These are phyloP conservation scores for Abramis brama DNA, from an alignment of 2,113 vertebrate species.

Conservation along the genomic window DNA sequence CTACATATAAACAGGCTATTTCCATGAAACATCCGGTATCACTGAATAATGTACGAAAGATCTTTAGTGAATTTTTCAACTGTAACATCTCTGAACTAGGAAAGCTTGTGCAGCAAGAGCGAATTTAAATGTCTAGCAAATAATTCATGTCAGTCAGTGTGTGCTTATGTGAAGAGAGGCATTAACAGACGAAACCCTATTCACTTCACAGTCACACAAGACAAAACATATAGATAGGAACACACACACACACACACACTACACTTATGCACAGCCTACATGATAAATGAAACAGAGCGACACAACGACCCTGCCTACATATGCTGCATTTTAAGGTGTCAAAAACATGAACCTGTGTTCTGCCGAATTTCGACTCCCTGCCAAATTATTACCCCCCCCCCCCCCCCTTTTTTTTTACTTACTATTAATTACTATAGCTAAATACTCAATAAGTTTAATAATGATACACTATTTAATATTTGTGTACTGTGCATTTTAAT, in stretches of 20 bases:
- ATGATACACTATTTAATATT: not conserved
- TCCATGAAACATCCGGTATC: not conserved
- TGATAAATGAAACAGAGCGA: conserved; percentile 65
- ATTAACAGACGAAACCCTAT: conserved; percentile 58
- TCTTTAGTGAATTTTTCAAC: not conserved
- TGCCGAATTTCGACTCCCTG: too few relatives aligned
- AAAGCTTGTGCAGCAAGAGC: conserved; percentile 14
- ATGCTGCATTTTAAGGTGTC: not conserved
- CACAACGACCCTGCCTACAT: not conserved
- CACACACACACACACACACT: conserved; percentile 39
- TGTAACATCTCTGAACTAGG: not conserved
- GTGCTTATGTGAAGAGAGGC: conserved; percentile 58
- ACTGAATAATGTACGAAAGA: conserved; percentile 20
- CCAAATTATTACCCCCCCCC: too few relatives aligned
- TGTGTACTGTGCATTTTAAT: not conserved
- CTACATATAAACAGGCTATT: conserved; percentile 10
- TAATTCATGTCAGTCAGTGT: conserved; percentile 66
- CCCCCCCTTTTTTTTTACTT: too few relatives aligned
- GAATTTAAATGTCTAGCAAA: conserved; percentile 48
- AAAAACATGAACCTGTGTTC: not conserved
- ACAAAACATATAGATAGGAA: conserved; percentile 62
- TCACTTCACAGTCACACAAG: conserved; percentile 59
- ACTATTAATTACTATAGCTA: too few relatives aligned
- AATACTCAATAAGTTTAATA: not conserved
- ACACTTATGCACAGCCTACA: conserved; percentile 59